Evolutionary conservation across 2,797 vertebrate species (phyloP), one percentile per base, ranked within the genome.

Genomic region (Pyrocephalus nanus): DNA sequence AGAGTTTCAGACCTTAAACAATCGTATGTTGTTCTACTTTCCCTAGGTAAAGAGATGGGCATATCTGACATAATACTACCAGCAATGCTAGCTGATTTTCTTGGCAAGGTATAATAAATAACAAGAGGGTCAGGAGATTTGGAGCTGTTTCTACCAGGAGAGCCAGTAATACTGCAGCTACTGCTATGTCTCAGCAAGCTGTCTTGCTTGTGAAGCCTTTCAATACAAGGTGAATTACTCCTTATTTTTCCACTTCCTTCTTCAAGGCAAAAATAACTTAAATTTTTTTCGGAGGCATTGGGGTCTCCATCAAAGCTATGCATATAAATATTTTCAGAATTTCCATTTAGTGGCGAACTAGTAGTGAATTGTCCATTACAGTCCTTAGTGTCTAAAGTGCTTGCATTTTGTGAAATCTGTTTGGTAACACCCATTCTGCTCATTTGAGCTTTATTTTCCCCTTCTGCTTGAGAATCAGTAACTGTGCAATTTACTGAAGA

Each of bases 41-140:
- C 93, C 29, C 88, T 96, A 78, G 96, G 97, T 62, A 96, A 77
- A 18, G 97, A 97, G 70, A 97, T 88, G 47, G 85, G n/a, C 0
- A 0, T 76, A 32, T 96, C 97, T 65, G 92, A 90, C 45, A 94
- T 80, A 60, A 86, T 45, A 23, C 90, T 95, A 45, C 92, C 92
- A 74, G 69, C 60, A 92, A 96, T 92, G 69, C 96, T 94, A 29
- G 96, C 86, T 78, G 97, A 95, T 95, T 97, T 98, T 92, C 97
- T 97, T 38, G 97, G 97, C 86, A 98, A 92, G n/a, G 96, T 97
- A 43, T 97, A 97, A 62, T 97, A 97, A 66, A 89, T 90, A 65
- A 96, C 72, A 64, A 77, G 88, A 17, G 81, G 51, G 19, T 96
- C 96, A 50, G 92, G 74, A 91, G 87, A 79, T 38, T 75, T 92